These are phyloP conservation scores for Gasteruption jaculator DNA, from an alignment of 2,888 invertebrate genomes.

Conservation along the genomic window DNA sequence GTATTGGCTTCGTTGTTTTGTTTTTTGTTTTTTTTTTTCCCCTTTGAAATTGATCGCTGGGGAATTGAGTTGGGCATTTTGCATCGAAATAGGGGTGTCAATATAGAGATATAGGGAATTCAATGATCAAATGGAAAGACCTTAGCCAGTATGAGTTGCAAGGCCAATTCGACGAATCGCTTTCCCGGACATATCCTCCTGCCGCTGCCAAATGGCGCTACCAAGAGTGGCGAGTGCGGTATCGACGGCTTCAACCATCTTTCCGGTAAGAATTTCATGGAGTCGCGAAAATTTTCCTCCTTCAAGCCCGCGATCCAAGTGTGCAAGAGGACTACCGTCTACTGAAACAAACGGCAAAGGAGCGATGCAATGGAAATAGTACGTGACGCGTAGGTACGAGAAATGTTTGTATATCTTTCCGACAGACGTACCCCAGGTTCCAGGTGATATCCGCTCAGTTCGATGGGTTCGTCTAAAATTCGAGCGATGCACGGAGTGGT, in stretches of 20 bases:
- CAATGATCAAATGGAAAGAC: constrained; percentile 44
- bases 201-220: constrained; percentile 78
- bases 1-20: too few species aligned
- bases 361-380: not conserved
- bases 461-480: constrained; percentile 68
- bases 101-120: too few species aligned
- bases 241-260: constrained; percentile 63
- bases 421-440: constrained; percentile 63
- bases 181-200: constrained; percentile 81
- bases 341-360: too few species aligned
- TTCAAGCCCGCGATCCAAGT: constrained; percentile 77
- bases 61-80: too few species aligned
- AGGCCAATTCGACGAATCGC: constrained; percentile 74
- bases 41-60: too few species aligned
- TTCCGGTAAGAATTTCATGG: constrained; percentile 69
- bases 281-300: constrained; percentile 70
- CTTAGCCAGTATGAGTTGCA: constrained; percentile 71
- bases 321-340: constrained; percentile 77
- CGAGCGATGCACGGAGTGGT: constrained; percentile 78
- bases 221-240: constrained; percentile 60
- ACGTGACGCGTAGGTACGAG: too few species aligned
- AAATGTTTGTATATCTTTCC: not conserved
- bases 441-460: constrained; percentile 65
- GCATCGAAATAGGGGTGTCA: too few species aligned
- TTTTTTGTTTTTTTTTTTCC: too few species aligned